Evolutionary conservation across 2,888 invertebrate genomes (phyloP).

Genomic region (Pollenia angustigena): DNA sequence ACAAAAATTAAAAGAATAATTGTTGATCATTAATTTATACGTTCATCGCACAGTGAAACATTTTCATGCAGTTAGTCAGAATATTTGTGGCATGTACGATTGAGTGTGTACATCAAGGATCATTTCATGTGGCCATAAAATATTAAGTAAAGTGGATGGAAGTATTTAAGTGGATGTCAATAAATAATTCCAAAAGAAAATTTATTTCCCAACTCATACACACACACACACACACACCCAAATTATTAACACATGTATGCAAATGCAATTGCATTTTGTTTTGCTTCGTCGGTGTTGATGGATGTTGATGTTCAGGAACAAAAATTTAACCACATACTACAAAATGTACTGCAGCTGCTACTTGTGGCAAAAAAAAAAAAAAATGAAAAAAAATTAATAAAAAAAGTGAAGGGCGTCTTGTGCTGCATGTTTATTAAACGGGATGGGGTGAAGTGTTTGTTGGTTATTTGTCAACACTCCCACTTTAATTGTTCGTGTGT

Average conservation of each 20-base stretch:
- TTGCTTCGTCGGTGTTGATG: conserved; percentile 50
- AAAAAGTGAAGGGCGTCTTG: conserved; percentile 66
- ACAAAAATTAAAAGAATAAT: conserved; percentile 63
- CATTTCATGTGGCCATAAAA: conserved; percentile 43
- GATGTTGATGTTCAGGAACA: conserved; percentile 53
- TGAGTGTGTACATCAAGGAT: conserved; percentile 1
- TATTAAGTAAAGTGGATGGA: conserved; percentile 54
- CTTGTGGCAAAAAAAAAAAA: conserved; percentile 25
- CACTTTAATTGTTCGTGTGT: conserved; percentile 68
- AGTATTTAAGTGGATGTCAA: conserved; percentile 67
- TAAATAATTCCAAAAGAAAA: conserved; percentile 65
- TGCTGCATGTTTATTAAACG: conserved; percentile 47
- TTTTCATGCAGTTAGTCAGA: conserved; percentile 18
- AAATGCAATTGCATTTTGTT: conserved; percentile 66
- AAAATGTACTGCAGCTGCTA: conserved; percentile 58
- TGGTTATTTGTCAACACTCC: conserved; percentile 73
- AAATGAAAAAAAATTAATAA: not conserved
- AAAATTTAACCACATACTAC: conserved; percentile 20
- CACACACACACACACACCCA: not conserved
- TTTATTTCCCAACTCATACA: conserved; percentile 42
- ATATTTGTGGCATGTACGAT: conserved; percentile 16
- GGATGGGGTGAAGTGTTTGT: conserved; percentile 56
- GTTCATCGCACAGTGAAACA: conserved; percentile 60
- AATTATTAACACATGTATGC: conserved; percentile 36
- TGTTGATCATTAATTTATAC: conserved; percentile 72